A percentile compares a stretch with the other conserved stretches of the same genome.
phyloP scores from a whole-genome alignment of 2,888 invertebrate genomes.

The Brachyptera putata region DNA sequence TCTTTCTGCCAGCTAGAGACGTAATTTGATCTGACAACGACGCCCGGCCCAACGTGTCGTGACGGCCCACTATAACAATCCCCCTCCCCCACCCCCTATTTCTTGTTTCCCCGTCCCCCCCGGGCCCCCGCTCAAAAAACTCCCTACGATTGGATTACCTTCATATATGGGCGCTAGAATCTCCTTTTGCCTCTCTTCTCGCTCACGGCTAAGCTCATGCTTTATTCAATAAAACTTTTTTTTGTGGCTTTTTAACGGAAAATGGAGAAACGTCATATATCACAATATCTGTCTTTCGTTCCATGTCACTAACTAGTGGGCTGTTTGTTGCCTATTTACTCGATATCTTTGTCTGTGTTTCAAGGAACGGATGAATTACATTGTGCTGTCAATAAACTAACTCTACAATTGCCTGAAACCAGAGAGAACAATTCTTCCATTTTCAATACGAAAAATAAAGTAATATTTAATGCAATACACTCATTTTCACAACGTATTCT shows the following conservation, averaged over 20 bases:
- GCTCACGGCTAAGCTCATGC: constrained; percentile 14
- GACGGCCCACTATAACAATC: too few species aligned
- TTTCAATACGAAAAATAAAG: too few species aligned
- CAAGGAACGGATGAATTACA: too few species aligned
- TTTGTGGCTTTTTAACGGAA: constrained; percentile 23
- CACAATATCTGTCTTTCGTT: constrained; percentile 4
- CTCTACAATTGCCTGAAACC: too few species aligned
- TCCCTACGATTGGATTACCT: constrained; percentile 10
- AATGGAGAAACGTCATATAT: constrained; percentile 18
- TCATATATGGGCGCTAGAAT: neutral
- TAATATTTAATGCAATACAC: too few species aligned
- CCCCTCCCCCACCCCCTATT: too few species aligned
- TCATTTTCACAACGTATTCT: too few species aligned
- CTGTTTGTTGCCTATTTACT: neutral
- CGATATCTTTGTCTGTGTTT: too few species aligned
- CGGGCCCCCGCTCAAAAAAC: neutral
- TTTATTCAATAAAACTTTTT: constrained; percentile 21
- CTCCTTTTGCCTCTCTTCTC: neutral
- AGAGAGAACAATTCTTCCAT: too few species aligned
- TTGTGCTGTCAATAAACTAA: too few species aligned
- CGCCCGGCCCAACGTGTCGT: neutral
- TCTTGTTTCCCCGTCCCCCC: neutral
- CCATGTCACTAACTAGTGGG: neutral
- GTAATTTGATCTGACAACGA: neutral
- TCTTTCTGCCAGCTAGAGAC: neutral